phyloP scores from a whole-genome alignment of 37 sponge, comb jelly and placozoan species.

The Corticium candelabrum region DNA sequence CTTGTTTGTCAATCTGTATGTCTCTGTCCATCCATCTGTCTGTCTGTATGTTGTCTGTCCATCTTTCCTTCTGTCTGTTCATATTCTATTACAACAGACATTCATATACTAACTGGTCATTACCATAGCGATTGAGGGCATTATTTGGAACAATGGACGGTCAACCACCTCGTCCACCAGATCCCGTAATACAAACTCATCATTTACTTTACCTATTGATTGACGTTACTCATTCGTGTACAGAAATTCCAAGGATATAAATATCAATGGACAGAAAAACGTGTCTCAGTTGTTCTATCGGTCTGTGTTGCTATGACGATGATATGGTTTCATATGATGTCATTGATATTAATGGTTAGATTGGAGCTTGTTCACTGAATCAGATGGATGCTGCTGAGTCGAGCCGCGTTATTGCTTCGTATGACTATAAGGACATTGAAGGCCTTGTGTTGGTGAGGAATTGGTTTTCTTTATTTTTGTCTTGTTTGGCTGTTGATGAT shows the following conservation, averaged over 20 bases:
- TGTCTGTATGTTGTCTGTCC: too few relatives aligned
- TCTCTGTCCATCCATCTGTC: too few relatives aligned
- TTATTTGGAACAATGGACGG: slow-evolving; percentile 26
- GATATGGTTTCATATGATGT: not conserved
- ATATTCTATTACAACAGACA: too few relatives aligned
- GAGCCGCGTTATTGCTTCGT: not conserved
- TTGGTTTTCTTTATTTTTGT: not conserved
- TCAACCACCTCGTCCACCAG: not conserved
- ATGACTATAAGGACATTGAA: slow-evolving; percentile 93
- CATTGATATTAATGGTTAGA: not conserved
- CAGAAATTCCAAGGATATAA: slow-evolving; percentile 8
- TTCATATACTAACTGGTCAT: too few relatives aligned
- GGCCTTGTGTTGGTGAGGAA: slow-evolving; percentile 47
- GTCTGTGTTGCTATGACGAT: slow-evolving; percentile 40
- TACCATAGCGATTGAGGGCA: slow-evolving; percentile 49
- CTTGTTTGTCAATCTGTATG: too few relatives aligned
- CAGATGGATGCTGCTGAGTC: not conserved
- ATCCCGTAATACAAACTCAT: too few relatives aligned
- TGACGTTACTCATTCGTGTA: too few relatives aligned
- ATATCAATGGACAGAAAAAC: slow-evolving; percentile 81
- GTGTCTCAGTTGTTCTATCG: slow-evolving; percentile 28
- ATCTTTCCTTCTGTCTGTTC: too few relatives aligned
- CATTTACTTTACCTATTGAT: too few relatives aligned
- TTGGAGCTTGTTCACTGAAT: not conserved
- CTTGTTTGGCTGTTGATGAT: not conserved